These are phyloP conservation scores for Arion vulgaris DNA, from an alignment of 1,140 invertebrate species.

Conservation along the genomic window DNA sequence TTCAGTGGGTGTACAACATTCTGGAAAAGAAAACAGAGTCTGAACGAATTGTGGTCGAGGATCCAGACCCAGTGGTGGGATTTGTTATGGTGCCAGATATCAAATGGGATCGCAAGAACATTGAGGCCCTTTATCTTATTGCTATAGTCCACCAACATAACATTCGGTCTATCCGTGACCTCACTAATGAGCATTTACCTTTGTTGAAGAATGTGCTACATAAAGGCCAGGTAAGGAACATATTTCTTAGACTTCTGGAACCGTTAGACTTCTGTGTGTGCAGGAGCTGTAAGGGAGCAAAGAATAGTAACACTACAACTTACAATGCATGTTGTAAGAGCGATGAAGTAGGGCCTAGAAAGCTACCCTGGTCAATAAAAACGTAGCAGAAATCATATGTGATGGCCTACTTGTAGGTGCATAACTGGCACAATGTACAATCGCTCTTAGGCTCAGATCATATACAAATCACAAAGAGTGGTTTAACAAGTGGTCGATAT, in stretches of 20 bases:
- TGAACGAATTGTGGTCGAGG: constrained; percentile 89
- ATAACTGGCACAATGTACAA: no score
- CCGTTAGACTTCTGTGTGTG: not conserved
- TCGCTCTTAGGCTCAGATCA: no score
- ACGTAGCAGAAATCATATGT: no score
- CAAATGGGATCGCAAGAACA: constrained; percentile 90
- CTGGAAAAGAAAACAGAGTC: constrained; percentile 90
- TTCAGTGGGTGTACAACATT: constrained; percentile 96
- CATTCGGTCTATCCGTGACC: constrained; percentile 88
- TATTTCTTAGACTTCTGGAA: no score
- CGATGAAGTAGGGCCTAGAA: not conserved
- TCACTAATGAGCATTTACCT: constrained; percentile 84
- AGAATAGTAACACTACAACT: no score
- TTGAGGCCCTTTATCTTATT: constrained; percentile 86
- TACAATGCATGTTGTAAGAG: no score
- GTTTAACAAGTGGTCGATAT: no score
- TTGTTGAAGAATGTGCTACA: constrained; percentile 86
- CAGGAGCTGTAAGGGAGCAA: not conserved
- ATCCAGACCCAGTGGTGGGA: constrained; percentile 82
- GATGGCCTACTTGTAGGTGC: no score
- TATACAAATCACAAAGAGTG: no score
- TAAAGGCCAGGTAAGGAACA: constrained; percentile 76
- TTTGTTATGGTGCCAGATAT: constrained; percentile 93
- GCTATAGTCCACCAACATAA: constrained; percentile 83
- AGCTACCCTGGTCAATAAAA: not conserved